A percentile compares a stretch with the other conserved stretches of the same genome.
Conservation (phyloP, 2,797 vertebrate genomes). For the Pantherophis vulpinus region DNA sequence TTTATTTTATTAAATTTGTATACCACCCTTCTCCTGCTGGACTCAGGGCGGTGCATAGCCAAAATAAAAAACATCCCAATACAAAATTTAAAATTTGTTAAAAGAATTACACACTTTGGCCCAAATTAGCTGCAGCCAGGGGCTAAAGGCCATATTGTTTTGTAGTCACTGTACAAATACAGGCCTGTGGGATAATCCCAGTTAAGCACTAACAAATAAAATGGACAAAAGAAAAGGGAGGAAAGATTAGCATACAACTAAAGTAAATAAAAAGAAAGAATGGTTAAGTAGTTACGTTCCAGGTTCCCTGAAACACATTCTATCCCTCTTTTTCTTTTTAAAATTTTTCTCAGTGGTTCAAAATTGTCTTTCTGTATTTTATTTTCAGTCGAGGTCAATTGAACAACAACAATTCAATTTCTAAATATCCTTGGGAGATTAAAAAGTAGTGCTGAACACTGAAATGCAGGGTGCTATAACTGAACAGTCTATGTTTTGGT, state of each 20-base stretch:
- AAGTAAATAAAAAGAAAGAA: neutral
- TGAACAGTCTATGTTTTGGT: neutral
- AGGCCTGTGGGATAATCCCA: conserved; percentile 24
- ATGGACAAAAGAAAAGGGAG: conserved; percentile 4
- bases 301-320: neutral
- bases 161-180: conserved; percentile 29
- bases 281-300: neutral
- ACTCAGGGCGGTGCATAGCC: too few relatives aligned
- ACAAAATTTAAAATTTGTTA: too few relatives aligned
- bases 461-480: neutral
- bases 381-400: neutral
- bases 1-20: too few relatives aligned
- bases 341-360: neutral
- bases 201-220: conserved; percentile 16
- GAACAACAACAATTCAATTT: neutral
- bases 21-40: too few relatives aligned
- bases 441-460: neutral
- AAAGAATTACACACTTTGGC: too few relatives aligned
- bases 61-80: too few relatives aligned
- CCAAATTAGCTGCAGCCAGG: conserved; percentile 6
- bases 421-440: neutral
- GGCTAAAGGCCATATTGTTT: conserved; percentile 23
- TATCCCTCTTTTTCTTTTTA: neutral
- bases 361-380: neutral
- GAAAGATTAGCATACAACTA: conserved; percentile 23